Conservation (phyloP, 2,888 invertebrate genomes). For the Julus scandinavius region DNA sequence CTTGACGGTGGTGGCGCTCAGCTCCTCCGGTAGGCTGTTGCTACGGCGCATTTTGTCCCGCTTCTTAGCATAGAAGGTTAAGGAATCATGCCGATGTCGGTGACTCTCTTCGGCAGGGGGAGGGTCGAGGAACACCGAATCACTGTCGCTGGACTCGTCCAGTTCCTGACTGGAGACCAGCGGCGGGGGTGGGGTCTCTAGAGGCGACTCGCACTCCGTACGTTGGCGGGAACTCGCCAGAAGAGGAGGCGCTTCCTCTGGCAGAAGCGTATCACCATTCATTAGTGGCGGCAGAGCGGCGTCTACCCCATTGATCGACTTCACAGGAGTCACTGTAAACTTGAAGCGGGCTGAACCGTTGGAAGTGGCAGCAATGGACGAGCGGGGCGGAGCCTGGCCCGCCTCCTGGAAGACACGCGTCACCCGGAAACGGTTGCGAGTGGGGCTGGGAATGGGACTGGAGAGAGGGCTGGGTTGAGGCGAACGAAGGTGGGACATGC, state of each 20-base stretch:
- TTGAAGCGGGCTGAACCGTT: slow-evolving; percentile 32
- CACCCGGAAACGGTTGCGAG: slow-evolving; percentile 60
- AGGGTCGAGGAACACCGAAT: slow-evolving; percentile 51
- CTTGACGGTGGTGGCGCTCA: background rate
- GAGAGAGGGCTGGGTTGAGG: slow-evolving; percentile 72
- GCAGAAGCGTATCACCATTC: background rate
- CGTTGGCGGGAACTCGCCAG: background rate
- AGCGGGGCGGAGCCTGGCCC: slow-evolving; percentile 35
- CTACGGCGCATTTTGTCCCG: slow-evolving; percentile 9
- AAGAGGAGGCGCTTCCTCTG: background rate
- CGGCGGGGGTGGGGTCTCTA: background rate
- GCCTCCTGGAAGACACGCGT: slow-evolving; percentile 56
- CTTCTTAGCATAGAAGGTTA: slow-evolving; percentile 45
- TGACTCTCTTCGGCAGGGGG: background rate
- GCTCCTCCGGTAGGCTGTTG: slow-evolving; percentile 22
- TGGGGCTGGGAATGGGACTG: slow-evolving; percentile 60
- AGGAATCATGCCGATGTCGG: slow-evolving; percentile 49
- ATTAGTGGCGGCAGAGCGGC: slow-evolving; percentile 42
- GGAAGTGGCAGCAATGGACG: background rate
- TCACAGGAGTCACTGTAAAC: slow-evolving; percentile 55
- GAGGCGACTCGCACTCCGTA: background rate
- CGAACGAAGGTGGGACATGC: slow-evolving; percentile 70
- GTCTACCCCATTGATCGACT: slow-evolving; percentile 53
- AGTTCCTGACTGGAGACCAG: background rate
- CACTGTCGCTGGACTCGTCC: slow-evolving; percentile 49